phyloP scores from a whole-genome alignment of 2,113 vertebrate species.

The Mesembrinibis cayennensis region DNA sequence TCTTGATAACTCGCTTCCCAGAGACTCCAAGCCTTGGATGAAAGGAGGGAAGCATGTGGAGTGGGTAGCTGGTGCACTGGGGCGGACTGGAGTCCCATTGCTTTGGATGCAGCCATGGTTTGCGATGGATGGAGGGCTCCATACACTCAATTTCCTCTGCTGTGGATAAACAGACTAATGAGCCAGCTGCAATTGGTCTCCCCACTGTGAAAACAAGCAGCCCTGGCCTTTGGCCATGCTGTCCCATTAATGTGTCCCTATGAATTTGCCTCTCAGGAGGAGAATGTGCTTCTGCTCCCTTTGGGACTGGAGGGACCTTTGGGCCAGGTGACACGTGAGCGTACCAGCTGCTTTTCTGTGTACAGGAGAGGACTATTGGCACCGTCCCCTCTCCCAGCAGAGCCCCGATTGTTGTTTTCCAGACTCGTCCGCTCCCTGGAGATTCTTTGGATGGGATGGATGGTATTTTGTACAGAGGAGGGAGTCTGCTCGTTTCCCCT shows the following conservation, averaged over 20 bases:
- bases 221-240: not conserved
- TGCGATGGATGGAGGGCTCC: not conserved
- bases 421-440: not conserved
- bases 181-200: not conserved
- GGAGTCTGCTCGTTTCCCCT: not conserved
- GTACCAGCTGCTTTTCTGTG: not conserved
- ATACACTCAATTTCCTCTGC: not conserved
- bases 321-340: not conserved
- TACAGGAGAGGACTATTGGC: not conserved
- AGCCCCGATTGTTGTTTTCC: not conserved
- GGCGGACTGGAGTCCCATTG: fast-evolving
- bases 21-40: not conserved
- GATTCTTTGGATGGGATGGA: not conserved
- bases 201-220: not conserved
- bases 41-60: not conserved
- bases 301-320: not conserved
- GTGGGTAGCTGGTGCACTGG: not conserved
- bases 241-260: not conserved
- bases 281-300: not conserved
- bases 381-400: not conserved
- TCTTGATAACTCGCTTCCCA: not conserved
- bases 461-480: fast-evolving
- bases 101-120: not conserved
- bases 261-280: not conserved
- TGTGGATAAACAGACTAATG: not conserved